These are phyloP conservation scores for Nomada hirtipes DNA, from an alignment of 2,888 invertebrate species.

Conservation along the genomic window DNA sequence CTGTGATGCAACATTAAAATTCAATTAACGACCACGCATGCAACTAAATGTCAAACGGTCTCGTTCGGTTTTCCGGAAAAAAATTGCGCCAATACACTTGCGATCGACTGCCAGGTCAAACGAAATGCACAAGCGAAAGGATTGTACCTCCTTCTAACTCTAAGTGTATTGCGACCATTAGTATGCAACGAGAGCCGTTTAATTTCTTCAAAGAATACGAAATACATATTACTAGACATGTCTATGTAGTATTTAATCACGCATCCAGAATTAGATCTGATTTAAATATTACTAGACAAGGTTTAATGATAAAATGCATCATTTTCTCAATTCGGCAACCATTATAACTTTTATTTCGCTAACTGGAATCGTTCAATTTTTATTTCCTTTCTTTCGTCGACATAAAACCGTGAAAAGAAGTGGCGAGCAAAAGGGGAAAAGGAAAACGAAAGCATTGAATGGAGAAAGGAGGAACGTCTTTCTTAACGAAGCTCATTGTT, in stretches of 20 bases:
- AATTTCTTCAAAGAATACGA: conserved; percentile 22
- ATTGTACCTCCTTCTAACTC: conserved; percentile 44
- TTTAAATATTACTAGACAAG: too few relatives aligned
- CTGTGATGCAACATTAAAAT: conserved; percentile 34
- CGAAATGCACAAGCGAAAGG: conserved; percentile 58
- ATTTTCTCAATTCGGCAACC: too few relatives aligned
- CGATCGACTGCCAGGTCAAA: conserved; percentile 63
- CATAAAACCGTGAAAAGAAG: too few relatives aligned
- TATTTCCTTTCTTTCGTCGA: background rate
- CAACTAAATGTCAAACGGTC: conserved; percentile 71
- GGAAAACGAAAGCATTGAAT: conserved; percentile 32
- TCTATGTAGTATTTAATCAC: background rate
- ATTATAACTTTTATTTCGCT: background rate
- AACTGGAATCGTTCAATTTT: background rate
- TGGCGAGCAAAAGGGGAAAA: conserved; percentile 6
- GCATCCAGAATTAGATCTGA: too few relatives aligned
- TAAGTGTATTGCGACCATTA: conserved; percentile 23
- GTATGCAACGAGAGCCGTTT: conserved; percentile 20
- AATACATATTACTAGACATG: conserved; percentile 5
- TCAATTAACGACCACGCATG: conserved; percentile 51
- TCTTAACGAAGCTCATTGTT: conserved; percentile 58
- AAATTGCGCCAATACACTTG: conserved; percentile 43
- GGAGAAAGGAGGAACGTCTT: conserved; percentile 34
- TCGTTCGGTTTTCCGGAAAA: conserved; percentile 48
- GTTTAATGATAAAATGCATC: too few relatives aligned